A percentile compares a stretch with the other conserved stretches of the same genome.
Evolutionary conservation across 2,797 vertebrate species (phyloP).

Genomic region (Myiotriccus ornatus): DNA sequence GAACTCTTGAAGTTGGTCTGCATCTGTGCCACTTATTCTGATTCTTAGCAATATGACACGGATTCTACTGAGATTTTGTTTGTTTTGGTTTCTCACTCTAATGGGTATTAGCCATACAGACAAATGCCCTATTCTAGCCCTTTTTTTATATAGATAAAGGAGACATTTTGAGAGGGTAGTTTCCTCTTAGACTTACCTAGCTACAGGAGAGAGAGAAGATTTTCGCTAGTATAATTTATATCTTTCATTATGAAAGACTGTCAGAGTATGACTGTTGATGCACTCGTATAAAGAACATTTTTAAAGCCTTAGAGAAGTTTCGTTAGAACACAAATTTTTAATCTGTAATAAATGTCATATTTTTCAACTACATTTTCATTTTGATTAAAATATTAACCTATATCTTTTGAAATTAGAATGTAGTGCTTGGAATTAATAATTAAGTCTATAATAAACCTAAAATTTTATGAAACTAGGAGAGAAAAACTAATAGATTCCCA

Average conservation of each 20-base stretch:
- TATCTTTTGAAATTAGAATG: neutral
- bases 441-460: neutral
- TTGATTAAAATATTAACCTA: neutral
- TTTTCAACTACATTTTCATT: neutral
- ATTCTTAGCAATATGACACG: neutral
- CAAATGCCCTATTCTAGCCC: neutral
- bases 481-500: neutral
- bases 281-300: neutral
- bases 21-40: neutral
- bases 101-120: neutral
- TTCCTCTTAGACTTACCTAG: neutral
- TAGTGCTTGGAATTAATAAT: neutral
- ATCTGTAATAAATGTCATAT: neutral
- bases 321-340: neutral
- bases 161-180: neutral
- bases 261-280: neutral
- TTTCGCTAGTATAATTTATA: neutral
- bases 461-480: neutral
- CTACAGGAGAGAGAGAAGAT: neutral
- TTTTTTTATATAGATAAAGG: neutral
- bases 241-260: neutral
- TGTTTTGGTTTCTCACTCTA: rapidly evolving
- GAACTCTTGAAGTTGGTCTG: neutral
- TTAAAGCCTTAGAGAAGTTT: neutral
- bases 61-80: neutral